Evolutionary conservation across 1,140 invertebrate genomes (phyloP), one percentile per base, ranked within the genome.

Genomic region (Drosophila tsacasi): DNA sequence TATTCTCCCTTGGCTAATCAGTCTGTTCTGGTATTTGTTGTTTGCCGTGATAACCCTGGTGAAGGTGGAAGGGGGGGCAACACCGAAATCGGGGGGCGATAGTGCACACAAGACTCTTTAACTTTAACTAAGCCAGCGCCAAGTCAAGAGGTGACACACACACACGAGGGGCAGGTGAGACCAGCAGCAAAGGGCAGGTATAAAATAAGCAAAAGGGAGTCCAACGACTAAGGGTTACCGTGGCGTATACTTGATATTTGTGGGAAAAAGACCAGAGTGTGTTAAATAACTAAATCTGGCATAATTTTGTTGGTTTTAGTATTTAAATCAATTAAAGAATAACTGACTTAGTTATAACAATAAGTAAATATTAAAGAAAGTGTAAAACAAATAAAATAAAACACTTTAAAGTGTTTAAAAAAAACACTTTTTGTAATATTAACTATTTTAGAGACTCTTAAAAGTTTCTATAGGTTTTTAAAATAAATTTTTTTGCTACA

Each of bases 121-220:
- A 73, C 69, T 73, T 73, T 73, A 71, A 73, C 69, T 73, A 73
- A 77, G 75, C 64, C 75, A 77, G 75, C 75, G 75, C 75, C 75
- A 77, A 77, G 75, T 77, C 75, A 77, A 77, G 75, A 77, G 75
- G 75, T 77, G 75, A 76, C 40, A 30, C 52, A 61, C 39, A 61
- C 19, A 13, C 37, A n/a, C 10, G 30, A 4, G 30, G 72, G 75
- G 75, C 75, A 77, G 75, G 75, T 77, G 75, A 77, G 65, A 60
- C 54, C 44, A 47, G 37, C 60, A 73, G 39, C 74, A 72, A 73
- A 69, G 63, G 75, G 75, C 75, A 77, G 74, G 74, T 77, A 77
- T n/a, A 55, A 76, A 67, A 47, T 49, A 55, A 58, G 25, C 19
- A 66, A 35, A 39, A 35, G 9, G 21, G 21, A n/a, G 4, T 0